These are phyloP conservation scores for Drepanosiphum platanoidis DNA, from an alignment of 2,888 invertebrate species.

Conservation along the genomic window DNA sequence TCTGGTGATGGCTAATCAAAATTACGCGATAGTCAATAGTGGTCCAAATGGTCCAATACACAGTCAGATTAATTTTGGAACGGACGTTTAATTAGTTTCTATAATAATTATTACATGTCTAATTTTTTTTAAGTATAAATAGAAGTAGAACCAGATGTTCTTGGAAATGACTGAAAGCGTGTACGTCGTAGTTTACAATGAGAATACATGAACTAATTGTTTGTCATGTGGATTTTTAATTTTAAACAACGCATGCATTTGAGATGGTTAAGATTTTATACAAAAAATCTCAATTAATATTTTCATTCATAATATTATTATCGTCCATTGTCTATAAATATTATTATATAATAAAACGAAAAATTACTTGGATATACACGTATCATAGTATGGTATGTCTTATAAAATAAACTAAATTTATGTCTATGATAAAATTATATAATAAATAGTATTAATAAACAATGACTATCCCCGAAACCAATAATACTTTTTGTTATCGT, in stretches of 20 bases:
- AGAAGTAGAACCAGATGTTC: neutral
- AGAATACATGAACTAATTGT: neutral
- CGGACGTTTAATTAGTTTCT: neutral
- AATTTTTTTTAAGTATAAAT: neutral
- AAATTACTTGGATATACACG: neutral
- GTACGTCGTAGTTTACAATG: neutral
- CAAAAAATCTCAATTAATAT: neutral
- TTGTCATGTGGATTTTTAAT: conserved; percentile 10
- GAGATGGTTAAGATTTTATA: neutral
- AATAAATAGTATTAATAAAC: no score
- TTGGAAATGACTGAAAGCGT: neutral
- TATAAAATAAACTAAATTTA: neutral
- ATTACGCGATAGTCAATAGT: neutral
- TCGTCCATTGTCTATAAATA: neutral
- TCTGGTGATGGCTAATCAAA: neutral
- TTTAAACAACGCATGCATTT: neutral
- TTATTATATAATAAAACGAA: neutral
- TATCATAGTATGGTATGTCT: neutral
- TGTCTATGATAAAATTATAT: no score
- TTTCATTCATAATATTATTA: neutral
- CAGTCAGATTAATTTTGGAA: neutral
- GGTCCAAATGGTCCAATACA: neutral
- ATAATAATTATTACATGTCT: no score
- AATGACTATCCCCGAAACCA: no score
- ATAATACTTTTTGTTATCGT: no score